Percentiles rank a stretch among this genome's conserved stretches.
Evolutionary conservation across 2,888 invertebrate genomes (phyloP).

Genomic region (Mellilla xanthometata): DNA sequence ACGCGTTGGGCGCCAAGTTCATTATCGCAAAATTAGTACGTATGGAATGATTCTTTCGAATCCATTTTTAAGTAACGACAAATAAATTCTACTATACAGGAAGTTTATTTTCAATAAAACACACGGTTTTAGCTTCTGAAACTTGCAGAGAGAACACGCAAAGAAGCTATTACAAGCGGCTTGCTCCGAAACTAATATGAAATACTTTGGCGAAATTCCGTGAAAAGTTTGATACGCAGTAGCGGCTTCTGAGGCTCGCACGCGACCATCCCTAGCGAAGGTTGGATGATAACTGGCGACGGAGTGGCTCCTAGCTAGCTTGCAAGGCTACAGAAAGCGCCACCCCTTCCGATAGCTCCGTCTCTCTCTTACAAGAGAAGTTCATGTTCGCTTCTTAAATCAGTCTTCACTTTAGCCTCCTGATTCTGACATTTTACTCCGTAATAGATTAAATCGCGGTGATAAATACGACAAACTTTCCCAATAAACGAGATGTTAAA

Average conservation of each 20-base stretch:
- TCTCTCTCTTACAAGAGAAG: conserved; percentile 55
- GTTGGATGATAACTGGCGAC: conserved; percentile 59
- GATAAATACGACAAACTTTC: conserved; percentile 38
- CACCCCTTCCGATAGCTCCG: conserved; percentile 59
- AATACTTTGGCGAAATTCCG: conserved; percentile 66
- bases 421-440: conserved; percentile 46
- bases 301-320: conserved; percentile 40
- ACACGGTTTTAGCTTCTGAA: conserved; percentile 51
- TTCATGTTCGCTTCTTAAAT: conserved; percentile 50
- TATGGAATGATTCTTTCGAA: too few species aligned
- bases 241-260: conserved; percentile 23
- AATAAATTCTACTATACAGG: too few species aligned
- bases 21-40: too few species aligned
- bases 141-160: conserved; percentile 70
- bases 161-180: conserved; percentile 67
- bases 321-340: conserved; percentile 53
- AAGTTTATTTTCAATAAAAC: conserved; percentile 41
- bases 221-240: conserved; percentile 70
- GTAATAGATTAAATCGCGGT: conserved; percentile 11
- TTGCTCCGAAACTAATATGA: conserved; percentile 48
- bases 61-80: too few species aligned
- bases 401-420: conserved; percentile 53
- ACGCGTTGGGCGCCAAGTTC: too few species aligned
- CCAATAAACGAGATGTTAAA: conserved; percentile 18
- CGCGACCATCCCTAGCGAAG: conserved; percentile 49